Evolutionary conservation across 2,113 vertebrate species (phyloP).

Genomic region (Todiramphus chloris): DNA sequence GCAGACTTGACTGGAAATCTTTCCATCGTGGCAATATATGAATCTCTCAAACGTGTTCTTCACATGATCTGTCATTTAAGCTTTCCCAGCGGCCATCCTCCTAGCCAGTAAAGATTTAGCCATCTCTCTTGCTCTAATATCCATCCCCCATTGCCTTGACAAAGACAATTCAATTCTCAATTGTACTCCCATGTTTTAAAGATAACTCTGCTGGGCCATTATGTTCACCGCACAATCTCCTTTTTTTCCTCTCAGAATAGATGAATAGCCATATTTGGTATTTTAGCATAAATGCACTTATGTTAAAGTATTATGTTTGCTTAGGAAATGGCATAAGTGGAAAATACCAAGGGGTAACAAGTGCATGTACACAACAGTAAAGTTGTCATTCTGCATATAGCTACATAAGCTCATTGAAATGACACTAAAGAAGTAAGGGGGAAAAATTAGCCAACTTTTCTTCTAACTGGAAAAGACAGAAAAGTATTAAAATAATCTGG

Average conservation of each 20-base stretch:
- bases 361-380: background rate
- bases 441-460: background rate
- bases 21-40: background rate
- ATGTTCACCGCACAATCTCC: background rate
- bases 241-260: background rate
- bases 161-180: background rate
- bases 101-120: background rate
- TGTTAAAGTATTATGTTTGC: background rate
- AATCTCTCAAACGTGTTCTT: background rate
- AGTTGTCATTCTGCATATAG: background rate
- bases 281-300: background rate
- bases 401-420: background rate
- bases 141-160: background rate
- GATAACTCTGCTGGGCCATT: background rate
- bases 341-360: background rate
- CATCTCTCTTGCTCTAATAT: background rate
- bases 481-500: background rate
- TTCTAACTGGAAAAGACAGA: background rate
- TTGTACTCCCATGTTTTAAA: background rate
- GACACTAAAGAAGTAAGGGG: background rate
- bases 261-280: background rate
- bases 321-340: background rate
- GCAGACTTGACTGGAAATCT: background rate
- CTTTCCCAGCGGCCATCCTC: background rate
- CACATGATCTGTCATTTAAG: background rate